These are phyloP conservation scores for Rhinopithecus roxellana DNA, from an alignment of 2,113 vertebrate species.

Conservation along the genomic window DNA sequence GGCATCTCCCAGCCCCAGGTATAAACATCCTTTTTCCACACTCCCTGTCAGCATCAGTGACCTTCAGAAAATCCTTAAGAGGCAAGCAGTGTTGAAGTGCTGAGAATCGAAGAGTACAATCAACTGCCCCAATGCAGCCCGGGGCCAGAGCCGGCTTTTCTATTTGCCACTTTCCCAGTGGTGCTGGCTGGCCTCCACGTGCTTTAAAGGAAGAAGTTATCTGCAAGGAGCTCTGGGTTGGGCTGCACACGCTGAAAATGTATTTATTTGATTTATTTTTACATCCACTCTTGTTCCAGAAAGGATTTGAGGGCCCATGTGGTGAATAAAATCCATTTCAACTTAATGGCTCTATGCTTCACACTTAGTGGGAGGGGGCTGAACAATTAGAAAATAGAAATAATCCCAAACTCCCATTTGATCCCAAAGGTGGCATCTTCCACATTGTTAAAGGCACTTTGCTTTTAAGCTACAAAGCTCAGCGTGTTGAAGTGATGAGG, in stretches of 20 bases:
- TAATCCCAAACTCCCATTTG: background rate
- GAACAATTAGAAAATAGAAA: background rate
- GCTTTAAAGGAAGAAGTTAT: background rate
- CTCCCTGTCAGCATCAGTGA: rapidly evolving
- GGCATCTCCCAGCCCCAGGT: rapidly evolving
- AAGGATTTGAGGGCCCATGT: background rate
- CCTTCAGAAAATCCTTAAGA: background rate
- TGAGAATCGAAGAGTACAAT: rapidly evolving
- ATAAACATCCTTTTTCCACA: rapidly evolving
- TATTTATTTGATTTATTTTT: background rate
- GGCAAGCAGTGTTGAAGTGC: background rate
- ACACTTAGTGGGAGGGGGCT: background rate
- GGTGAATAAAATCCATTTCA: background rate
- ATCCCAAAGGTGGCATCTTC: background rate
- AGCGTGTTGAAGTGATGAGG: rapidly evolving
- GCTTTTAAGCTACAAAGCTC: background rate
- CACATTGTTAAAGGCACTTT: rapidly evolving
- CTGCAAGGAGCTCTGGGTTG: background rate
- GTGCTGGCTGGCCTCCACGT: background rate
- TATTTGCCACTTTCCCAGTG: background rate
- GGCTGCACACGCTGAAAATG: rapidly evolving
- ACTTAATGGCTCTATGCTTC: background rate
- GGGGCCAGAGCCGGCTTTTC: rapidly evolving
- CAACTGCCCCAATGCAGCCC: rapidly evolving
- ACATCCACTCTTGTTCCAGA: background rate